A percentile compares a stretch with the other conserved stretches of the same genome.
Evolutionary conservation across 2,797 vertebrate genomes (phyloP).

Genomic region (Sebastes minor): DNA sequence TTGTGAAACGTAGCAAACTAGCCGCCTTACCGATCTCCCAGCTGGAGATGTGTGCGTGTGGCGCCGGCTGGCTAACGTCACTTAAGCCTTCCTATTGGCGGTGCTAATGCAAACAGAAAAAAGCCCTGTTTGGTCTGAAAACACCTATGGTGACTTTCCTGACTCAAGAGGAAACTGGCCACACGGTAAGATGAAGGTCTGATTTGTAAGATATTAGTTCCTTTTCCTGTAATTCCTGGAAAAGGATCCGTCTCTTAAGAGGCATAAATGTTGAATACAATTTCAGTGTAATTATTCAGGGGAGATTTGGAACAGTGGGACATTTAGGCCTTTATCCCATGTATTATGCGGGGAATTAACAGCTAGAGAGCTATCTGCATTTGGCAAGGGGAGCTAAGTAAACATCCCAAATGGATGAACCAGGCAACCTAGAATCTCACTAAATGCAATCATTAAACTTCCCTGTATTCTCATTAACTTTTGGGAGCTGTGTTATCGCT

Average conservation of each 20-base stretch:
- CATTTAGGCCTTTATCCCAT: conserved; percentile 61
- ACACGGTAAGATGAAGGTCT: conserved; percentile 18
- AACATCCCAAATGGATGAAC: conserved; percentile 61
- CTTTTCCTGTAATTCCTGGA: conserved; percentile 46
- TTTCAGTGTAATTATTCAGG: conserved; percentile 62
- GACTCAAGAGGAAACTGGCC: conserved; percentile 9
- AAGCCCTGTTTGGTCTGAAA: too few relatives aligned
- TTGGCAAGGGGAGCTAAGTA: conserved; percentile 61
- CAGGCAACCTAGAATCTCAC: conserved; percentile 48
- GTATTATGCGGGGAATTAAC: conserved; percentile 69
- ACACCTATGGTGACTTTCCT: neutral
- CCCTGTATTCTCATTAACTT: conserved; percentile 37
- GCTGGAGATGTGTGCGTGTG: too few relatives aligned
- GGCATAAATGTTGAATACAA: conserved; percentile 50
- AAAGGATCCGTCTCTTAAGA: conserved; percentile 47
- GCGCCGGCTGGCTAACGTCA: too few relatives aligned
- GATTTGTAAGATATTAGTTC: conserved; percentile 32
- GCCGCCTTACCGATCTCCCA: too few relatives aligned
- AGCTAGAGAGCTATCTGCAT: conserved; percentile 58
- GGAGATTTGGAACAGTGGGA: conserved; percentile 64
- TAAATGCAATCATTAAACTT: conserved; percentile 56
- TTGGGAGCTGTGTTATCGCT: neutral
- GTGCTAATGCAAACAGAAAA: too few relatives aligned
- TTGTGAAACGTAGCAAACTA: too few relatives aligned
- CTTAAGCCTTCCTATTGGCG: too few relatives aligned